phyloP scores from a whole-genome alignment of 2,888 invertebrate species.

The Epiblema foenella region DNA sequence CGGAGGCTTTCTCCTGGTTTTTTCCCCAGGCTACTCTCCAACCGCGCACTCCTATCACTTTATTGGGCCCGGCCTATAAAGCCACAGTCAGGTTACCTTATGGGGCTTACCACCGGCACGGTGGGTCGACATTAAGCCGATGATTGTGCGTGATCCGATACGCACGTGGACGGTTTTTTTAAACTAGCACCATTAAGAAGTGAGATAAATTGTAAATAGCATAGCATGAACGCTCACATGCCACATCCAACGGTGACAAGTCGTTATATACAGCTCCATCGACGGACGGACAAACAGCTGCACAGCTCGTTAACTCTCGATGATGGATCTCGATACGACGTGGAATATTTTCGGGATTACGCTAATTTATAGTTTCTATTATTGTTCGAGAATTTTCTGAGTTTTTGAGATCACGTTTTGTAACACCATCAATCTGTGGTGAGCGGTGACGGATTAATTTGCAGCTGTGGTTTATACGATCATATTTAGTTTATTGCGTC shows the following conservation, averaged over 20 bases:
- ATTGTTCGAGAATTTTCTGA: constrained; percentile 33
- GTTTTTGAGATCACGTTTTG: constrained; percentile 21
- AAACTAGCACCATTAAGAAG: too few relatives aligned
- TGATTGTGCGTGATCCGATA: too few relatives aligned
- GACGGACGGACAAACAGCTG: constrained; percentile 77
- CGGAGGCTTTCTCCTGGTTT: too few relatives aligned
- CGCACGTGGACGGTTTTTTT: too few relatives aligned
- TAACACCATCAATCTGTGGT: constrained; percentile 23
- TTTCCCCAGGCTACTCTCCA: too few relatives aligned
- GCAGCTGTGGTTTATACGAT: constrained; percentile 4
- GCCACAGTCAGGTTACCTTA: too few relatives aligned
- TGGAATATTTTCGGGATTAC: constrained; percentile 60
- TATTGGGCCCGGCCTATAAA: too few relatives aligned
- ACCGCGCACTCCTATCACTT: too few relatives aligned
- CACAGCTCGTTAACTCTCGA: constrained; percentile 78
- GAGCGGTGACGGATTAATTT: constrained; percentile 26
- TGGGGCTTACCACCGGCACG: too few relatives aligned
- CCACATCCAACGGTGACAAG: constrained; percentile 26
- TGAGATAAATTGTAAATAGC: too few relatives aligned
- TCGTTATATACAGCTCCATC: constrained; percentile 77
- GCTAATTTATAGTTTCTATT: constrained; percentile 50
- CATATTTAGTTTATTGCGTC: constrained; percentile 16
- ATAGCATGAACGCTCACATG: not conserved
- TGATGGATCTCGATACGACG: constrained; percentile 74
- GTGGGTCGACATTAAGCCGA: too few relatives aligned